phyloP scores from a whole-genome alignment of 2,797 vertebrate genomes.

The Hephaestus fuliginosus region DNA sequence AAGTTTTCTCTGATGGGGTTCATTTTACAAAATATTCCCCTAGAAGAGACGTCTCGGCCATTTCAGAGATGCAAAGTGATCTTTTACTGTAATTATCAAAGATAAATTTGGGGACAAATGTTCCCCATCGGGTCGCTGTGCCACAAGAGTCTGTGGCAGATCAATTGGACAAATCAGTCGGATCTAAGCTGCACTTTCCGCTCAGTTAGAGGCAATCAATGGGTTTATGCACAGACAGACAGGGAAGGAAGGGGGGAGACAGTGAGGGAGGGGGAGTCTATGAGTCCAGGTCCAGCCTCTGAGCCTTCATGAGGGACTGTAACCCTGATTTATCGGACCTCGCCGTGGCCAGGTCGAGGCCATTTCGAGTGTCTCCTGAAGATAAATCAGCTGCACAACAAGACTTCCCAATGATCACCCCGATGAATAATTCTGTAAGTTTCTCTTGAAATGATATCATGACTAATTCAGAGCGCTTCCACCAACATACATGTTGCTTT shows the following conservation, averaged over 20 bases:
- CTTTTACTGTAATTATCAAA: neutral
- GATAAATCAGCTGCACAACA: constrained; percentile 32
- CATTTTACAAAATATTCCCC: constrained; percentile 2
- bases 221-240: constrained; percentile 1
- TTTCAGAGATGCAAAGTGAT: neutral
- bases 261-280: neutral
- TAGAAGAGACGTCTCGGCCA: neutral
- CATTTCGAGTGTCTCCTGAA: constrained; percentile 33
- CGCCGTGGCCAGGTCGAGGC: neutral
- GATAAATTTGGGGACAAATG: constrained; percentile 5
- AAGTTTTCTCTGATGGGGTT: neutral
- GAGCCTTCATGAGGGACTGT: constrained; percentile 12
- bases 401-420: constrained; percentile 6
- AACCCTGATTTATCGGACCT: constrained; percentile 32
- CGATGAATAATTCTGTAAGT: constrained; percentile 33
- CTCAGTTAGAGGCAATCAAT: constrained; percentile 61
- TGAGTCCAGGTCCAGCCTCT: neutral
- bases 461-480: constrained; percentile 5
- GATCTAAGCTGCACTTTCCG: constrained; percentile 55
- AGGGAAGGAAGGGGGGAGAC: no score
- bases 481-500: constrained; percentile 1
- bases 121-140: neutral
- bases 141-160: constrained; percentile 31
- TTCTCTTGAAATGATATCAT: neutral
- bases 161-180: constrained; percentile 54